Conservation (phyloP, 2,797 vertebrate species). For the Rachycentron canadum region DNA sequence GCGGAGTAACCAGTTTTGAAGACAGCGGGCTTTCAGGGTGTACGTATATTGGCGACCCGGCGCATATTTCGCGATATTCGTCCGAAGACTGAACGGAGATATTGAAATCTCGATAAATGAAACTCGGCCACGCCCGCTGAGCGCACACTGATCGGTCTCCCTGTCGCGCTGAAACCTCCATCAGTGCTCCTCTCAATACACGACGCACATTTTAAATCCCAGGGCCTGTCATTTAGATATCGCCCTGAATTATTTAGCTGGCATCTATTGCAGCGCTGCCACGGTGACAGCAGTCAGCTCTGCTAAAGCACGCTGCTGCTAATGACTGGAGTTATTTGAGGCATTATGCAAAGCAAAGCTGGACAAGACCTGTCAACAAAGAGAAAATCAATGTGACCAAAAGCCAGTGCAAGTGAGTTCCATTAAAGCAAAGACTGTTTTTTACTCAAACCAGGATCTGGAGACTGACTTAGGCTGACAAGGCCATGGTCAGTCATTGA, state of each 20-base stretch:
- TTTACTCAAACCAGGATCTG: slow-evolving; percentile 16
- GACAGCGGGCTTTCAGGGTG: no score
- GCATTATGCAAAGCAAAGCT: slow-evolving; percentile 38
- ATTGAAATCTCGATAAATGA: no score
- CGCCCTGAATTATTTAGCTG: background rate
- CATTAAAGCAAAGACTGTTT: slow-evolving; percentile 31
- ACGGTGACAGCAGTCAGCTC: slow-evolving; percentile 4
- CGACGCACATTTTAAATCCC: background rate
- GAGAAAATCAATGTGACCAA: slow-evolving; percentile 31
- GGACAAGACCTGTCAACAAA: slow-evolving; percentile 22
- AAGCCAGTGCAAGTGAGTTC: slow-evolving; percentile 17
- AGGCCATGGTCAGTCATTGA: slow-evolving; percentile 25
- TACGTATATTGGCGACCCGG: no score
- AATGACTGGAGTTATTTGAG: slow-evolving; percentile 30
- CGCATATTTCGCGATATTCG: no score
- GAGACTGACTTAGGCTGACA: slow-evolving; percentile 13
- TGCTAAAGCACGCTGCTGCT: slow-evolving; percentile 6
- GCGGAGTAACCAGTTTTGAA: no score
- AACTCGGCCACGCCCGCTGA: no score
- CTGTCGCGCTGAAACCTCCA: background rate
- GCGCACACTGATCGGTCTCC: background rate
- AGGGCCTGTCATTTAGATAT: background rate
- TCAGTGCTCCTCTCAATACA: background rate
- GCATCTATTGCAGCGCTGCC: background rate
- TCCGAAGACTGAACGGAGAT: no score